These are phyloP conservation scores for Biston betularia DNA, from an alignment of 2,888 invertebrate species.

Conservation along the genomic window DNA sequence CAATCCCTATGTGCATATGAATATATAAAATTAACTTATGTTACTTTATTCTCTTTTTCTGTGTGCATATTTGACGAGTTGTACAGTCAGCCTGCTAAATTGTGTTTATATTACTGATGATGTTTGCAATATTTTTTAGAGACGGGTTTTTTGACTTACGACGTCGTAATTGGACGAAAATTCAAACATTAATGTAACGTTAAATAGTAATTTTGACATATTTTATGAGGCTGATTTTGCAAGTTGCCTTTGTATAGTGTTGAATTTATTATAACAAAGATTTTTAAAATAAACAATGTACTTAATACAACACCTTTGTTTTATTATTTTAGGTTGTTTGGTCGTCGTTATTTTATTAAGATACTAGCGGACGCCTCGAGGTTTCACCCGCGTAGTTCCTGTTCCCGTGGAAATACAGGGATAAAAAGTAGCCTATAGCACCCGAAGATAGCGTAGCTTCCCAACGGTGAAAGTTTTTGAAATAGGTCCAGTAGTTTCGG, in stretches of 20 bases:
- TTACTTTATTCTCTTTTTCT: conserved; percentile 47
- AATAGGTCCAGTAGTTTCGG: too few relatives aligned
- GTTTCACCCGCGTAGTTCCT: too few relatives aligned
- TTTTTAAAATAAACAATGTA: conserved; percentile 83
- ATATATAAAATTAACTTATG: conserved; percentile 48
- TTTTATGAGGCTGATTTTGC: conserved; percentile 63
- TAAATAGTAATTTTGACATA: conserved; percentile 49
- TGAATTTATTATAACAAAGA: conserved; percentile 84
- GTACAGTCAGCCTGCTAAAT: conserved; percentile 36
- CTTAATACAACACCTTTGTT: conserved; percentile 76
- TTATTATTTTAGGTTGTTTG: conserved; percentile 52
- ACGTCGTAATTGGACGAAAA: neutral
- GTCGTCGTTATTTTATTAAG: neutral
- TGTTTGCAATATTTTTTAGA: neutral
- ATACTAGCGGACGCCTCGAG: too few relatives aligned
- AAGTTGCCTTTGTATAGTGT: conserved; percentile 81
- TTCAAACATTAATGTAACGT: conserved; percentile 29
- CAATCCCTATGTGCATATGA: conserved; percentile 36
- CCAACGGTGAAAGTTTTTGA: too few relatives aligned
- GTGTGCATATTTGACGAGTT: conserved; percentile 35
- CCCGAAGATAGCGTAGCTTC: too few relatives aligned
- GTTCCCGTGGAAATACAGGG: too few relatives aligned
- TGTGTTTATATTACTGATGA: conserved; percentile 19
- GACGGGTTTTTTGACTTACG: too few relatives aligned
- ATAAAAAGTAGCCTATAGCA: too few relatives aligned